Percentiles rank a stretch among this genome's conserved stretches.
phyloP scores from a whole-genome alignment of 2,113 vertebrate genomes.

The Atrichornis clamosus region DNA sequence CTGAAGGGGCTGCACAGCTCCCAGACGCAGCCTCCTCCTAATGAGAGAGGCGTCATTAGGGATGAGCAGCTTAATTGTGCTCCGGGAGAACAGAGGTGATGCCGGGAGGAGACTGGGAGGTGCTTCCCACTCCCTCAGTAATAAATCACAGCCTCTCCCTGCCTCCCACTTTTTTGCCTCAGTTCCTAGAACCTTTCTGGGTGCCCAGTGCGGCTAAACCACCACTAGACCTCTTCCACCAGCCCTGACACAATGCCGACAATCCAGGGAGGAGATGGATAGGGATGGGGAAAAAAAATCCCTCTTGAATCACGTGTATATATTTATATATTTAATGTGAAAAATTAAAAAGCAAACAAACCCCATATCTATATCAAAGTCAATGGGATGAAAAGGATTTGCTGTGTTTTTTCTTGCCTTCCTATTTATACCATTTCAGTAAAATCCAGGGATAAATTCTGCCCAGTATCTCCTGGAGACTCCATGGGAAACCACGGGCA shows the following conservation, averaged over 20 bases:
- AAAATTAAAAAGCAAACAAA: constrained; percentile 19
- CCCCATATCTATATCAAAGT: background rate
- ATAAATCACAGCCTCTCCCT: background rate
- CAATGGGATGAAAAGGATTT: constrained; percentile 12
- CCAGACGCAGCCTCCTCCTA: background rate
- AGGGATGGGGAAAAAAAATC: accelerated
- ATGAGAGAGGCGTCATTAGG: background rate
- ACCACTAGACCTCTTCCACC: background rate
- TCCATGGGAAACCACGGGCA: background rate
- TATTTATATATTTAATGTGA: background rate
- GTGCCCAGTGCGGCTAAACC: background rate
- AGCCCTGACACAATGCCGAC: background rate
- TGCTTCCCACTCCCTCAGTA: background rate
- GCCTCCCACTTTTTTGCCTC: background rate
- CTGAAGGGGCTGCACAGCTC: constrained; percentile 10
- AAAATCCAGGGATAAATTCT: background rate
- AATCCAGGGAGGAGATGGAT: background rate
- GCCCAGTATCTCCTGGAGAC: background rate
- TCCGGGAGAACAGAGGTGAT: background rate
- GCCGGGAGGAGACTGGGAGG: background rate
- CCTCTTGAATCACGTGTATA: background rate
- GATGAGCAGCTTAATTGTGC: background rate
- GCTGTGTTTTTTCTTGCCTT: background rate
- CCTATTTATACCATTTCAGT: background rate
- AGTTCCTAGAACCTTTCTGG: background rate